These are phyloP conservation scores for Drosophila persimilis DNA, from an alignment of 1,140 invertebrate species.

Conservation along the genomic window DNA sequence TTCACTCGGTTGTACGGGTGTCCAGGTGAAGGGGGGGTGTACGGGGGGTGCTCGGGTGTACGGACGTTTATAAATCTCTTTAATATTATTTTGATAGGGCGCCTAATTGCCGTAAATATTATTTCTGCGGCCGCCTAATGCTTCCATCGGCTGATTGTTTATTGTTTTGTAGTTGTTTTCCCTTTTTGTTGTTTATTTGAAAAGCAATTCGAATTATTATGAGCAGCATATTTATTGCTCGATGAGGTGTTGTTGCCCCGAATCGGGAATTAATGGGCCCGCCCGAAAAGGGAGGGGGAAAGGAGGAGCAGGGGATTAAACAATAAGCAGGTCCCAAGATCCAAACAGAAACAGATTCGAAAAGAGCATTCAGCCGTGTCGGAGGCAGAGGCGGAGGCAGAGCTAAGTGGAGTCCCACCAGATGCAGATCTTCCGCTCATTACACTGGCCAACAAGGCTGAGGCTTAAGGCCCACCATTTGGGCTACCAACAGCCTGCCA, in stretches of 20 bases:
- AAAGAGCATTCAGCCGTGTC: constrained; percentile 10
- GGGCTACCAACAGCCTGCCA: no score
- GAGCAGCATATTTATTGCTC: constrained; percentile 75
- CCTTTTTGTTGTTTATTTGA: constrained; percentile 72
- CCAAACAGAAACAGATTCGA: not conserved
- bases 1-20: constrained; percentile 33
- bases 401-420: constrained; percentile 20
- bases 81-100: constrained; percentile 82
- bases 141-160: constrained; percentile 51
- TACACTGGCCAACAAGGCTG: constrained; percentile 11
- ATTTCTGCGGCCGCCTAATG: constrained; percentile 62
- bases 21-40: not conserved
- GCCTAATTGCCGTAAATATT: constrained; percentile 79
- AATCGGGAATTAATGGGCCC: constrained; percentile 46
- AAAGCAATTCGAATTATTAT: constrained; percentile 82
- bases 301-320: constrained; percentile 34
- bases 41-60: not conserved
- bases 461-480: no score
- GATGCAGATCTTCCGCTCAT: constrained; percentile 16
- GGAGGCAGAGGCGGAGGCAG: not conserved
- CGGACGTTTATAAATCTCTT: constrained; percentile 73
- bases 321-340: constrained; percentile 29
- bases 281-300: not conserved
- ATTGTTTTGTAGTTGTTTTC: constrained; percentile 44
- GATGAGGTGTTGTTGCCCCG: constrained; percentile 44